A percentile compares a stretch with the other conserved stretches of the same genome.
Conservation (phyloP, 2,113 vertebrate genomes). For the Cyanoderma ruficeps region DNA sequence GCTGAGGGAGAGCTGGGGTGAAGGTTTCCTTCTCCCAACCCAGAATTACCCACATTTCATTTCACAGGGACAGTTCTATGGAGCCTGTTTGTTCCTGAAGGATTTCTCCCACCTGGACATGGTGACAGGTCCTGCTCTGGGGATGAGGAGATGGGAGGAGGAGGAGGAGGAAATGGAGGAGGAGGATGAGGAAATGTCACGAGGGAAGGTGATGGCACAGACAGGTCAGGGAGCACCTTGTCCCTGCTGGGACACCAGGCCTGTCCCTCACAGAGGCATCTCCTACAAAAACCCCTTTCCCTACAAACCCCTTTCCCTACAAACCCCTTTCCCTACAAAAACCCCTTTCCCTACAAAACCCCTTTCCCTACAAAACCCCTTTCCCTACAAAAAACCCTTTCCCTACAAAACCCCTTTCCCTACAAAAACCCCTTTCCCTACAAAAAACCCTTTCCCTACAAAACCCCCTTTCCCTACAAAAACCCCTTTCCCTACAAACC, state of each 20-base stretch:
- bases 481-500: background rate
- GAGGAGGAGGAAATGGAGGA: background rate
- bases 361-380: background rate
- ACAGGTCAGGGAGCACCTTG: background rate
- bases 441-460: too few species aligned
- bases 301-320: background rate
- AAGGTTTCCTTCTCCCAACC: background rate
- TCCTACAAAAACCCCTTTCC: background rate
- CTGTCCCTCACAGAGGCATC: background rate
- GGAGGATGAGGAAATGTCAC: rapidly evolving
- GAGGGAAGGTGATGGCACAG: background rate
- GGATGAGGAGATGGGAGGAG: background rate
- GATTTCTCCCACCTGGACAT: background rate
- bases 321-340: too few species aligned
- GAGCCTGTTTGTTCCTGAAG: rapidly evolving
- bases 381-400: too few species aligned
- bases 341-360: too few species aligned
- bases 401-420: background rate
- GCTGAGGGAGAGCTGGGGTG: background rate
- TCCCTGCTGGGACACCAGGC: background rate
- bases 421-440: background rate
- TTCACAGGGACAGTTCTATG: rapidly evolving
- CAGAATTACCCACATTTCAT: rapidly evolving
- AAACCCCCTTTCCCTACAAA: background rate
- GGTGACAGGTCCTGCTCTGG: background rate